Base-by-base conservation (phyloP, 2,888 invertebrate species). In the Idaea straminata region DNA sequence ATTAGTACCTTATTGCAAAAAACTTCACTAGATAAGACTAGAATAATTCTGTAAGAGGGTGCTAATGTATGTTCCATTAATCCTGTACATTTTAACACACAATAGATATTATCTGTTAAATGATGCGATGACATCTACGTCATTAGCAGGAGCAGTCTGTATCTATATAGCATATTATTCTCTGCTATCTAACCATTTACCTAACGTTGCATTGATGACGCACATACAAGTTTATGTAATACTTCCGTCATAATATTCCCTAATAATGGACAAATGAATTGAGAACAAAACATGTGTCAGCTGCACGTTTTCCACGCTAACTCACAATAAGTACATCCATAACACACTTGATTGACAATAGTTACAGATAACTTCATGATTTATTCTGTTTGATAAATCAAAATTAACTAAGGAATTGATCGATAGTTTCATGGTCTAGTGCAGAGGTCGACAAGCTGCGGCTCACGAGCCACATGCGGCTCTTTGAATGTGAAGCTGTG, bases 181-280 rank as follows among this genome's bases (percentile, higher is more conserved):
- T 15, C 10, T 15, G 6, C 15, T 58, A 58, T 58, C 58, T 58
- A 58, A 13, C 47, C 47, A 47, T 47, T 47, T 47, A 47, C 13
- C 58, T 58, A 16, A 58, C 15, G 58, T 16, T 67, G 69, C 68
- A 65, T 66, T 65, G 61, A 74, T 79, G 80, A 81, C 80, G 80
- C 77, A 80, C 73, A 64, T 65, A 38, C 65, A 62, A 35, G 63
- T 59, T 72, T 76, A 74, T 65, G 71, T 75, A 74, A 75, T 66
- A 66, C 67, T 61, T 62, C 69, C 72, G 75, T 69, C 75, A 75
- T 72, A 71, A 71, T 68, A 65, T 68, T 67, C 68, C 64, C 72
- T 71, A 64, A 74, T 72, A 71, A 72, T 73, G 68, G 69, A 74
- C 63, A 71, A 70, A 69, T 61, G 65, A 16, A 57, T 58, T 15